phyloP scores from a whole-genome alignment of 1,140 invertebrate species.

The Cydia splendana region DNA sequence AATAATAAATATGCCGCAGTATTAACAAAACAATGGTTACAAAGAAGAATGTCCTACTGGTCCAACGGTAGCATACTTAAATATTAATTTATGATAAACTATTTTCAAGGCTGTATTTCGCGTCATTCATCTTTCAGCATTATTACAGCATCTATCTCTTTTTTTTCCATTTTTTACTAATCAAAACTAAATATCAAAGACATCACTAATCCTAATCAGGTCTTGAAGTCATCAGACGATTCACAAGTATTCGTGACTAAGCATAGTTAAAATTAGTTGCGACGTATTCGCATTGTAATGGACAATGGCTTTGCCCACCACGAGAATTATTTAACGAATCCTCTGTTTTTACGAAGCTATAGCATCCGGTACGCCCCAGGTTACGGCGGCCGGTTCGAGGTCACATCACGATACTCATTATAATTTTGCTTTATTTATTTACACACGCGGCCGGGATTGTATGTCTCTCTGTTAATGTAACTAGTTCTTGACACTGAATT shows the following conservation, averaged over 20 bases:
- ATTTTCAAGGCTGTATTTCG: slow-evolving; percentile 49
- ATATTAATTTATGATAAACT: slow-evolving; percentile 53
- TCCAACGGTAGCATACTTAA: slow-evolving; percentile 40
- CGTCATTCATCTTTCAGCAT: slow-evolving; percentile 37
- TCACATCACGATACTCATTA: slow-evolving; percentile 2
- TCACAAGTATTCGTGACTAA: neutral
- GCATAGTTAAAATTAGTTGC: neutral
- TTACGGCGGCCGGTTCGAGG: slow-evolving; percentile 16
- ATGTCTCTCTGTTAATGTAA: neutral
- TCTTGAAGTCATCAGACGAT: neutral
- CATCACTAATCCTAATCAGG: neutral
- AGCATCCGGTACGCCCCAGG: slow-evolving; percentile 23
- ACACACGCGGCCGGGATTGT: neutral
- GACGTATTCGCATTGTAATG: neutral
- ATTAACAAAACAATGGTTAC: slow-evolving; percentile 34
- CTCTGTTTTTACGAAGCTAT: slow-evolving; percentile 16
- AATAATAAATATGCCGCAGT: neutral
- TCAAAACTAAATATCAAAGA: neutral
- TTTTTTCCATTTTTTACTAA: neutral
- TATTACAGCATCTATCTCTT: neutral
- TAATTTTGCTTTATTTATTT: slow-evolving; percentile 8
- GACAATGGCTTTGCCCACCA: neutral
- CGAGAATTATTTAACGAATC: slow-evolving; percentile 21
- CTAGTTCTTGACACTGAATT: neutral
- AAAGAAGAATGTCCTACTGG: slow-evolving; percentile 39